These are phyloP conservation scores for Dromius quadrimaculatus DNA, from an alignment of 2,888 invertebrate species.

Conservation along the genomic window DNA sequence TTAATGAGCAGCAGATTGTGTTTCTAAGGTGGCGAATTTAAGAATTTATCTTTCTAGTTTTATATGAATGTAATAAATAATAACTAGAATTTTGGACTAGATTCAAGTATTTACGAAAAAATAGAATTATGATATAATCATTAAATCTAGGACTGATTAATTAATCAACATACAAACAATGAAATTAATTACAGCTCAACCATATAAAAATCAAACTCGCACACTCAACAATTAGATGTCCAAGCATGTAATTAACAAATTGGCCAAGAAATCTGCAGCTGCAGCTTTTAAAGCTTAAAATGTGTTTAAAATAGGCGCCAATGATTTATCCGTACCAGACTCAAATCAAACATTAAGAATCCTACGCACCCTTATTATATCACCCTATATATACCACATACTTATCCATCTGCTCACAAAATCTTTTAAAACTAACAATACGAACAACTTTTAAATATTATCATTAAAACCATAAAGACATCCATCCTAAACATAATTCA, in stretches of 20 bases:
- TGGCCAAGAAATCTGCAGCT: too few species aligned
- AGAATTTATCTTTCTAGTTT: too few species aligned
- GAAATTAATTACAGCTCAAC: too few species aligned
- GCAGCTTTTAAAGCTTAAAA: too few species aligned
- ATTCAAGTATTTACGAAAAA: slow-evolving; percentile 21
- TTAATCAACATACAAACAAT: too few species aligned
- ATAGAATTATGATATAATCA: slow-evolving; percentile 7
- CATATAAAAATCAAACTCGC: too few species aligned
- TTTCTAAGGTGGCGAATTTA: slow-evolving; percentile 22
- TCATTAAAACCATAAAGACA: not conserved
- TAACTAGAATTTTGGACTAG: slow-evolving; percentile 11
- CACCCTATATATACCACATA: slow-evolving; percentile 15
- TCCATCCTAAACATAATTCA: not conserved
- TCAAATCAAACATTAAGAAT: slow-evolving; percentile 16
- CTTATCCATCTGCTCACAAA: slow-evolving; percentile 20
- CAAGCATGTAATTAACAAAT: too few species aligned
- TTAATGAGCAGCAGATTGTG: slow-evolving; percentile 37
- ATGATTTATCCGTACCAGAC: slow-evolving; percentile 20
- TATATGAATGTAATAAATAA: slow-evolving; percentile 32
- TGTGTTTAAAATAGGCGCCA: too few species aligned
- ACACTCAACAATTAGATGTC: too few species aligned
- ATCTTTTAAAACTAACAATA: not conserved
- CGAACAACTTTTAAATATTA: not conserved
- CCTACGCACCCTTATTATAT: slow-evolving; percentile 40
- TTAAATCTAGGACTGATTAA: too few species aligned